phyloP scores from a whole-genome alignment of 2,113 vertebrate genomes.

The Tenebrosternarchus preto region DNA sequence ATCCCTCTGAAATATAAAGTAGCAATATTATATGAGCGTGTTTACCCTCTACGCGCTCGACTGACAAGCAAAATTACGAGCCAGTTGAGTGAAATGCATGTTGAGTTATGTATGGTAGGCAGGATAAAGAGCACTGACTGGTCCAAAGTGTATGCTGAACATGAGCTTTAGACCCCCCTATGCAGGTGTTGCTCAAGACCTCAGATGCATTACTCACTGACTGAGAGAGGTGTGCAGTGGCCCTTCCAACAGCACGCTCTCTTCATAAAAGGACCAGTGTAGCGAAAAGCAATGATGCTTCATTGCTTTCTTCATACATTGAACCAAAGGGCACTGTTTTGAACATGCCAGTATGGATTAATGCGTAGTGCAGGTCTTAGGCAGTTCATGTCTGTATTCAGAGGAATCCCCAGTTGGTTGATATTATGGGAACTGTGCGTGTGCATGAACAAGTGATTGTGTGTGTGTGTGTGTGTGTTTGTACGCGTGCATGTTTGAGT shows the following conservation, averaged over 20 bases:
- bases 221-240: conserved; percentile 13
- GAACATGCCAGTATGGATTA: background rate
- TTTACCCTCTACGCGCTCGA: background rate
- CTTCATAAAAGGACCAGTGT: background rate
- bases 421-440: background rate
- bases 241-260: background rate
- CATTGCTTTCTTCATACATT: background rate
- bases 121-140: background rate
- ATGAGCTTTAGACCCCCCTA: background rate
- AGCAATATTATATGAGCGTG: background rate
- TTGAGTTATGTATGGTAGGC: no score
- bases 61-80: conserved; percentile 8
- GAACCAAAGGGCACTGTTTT: background rate
- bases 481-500: no score
- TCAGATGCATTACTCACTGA: conserved; percentile 3
- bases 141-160: background rate
- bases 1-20: background rate
- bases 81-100: background rate
- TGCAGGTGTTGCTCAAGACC: background rate
- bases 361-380: background rate
- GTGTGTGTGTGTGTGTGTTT: no score
- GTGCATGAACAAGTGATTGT: background rate
- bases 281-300: background rate
- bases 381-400: background rate
- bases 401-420: background rate